phyloP scores from a whole-genome alignment of 2,888 invertebrate species.

The Cylloceria caligata region DNA sequence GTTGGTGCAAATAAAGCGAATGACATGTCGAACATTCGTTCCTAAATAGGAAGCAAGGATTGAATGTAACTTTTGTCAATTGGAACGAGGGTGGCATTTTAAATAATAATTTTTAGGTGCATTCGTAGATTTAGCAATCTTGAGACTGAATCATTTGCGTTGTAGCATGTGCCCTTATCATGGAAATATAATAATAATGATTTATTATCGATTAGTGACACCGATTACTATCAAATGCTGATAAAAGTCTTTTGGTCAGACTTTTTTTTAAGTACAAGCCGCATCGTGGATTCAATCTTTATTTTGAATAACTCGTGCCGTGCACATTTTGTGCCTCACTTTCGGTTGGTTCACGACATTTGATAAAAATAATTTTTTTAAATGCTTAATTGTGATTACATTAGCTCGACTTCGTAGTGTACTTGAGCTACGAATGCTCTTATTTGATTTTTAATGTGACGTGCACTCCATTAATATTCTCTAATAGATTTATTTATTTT shows the following conservation, averaged over 20 bases:
- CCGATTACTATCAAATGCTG: too few relatives aligned
- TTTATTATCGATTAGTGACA: background rate
- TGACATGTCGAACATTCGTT: conserved; percentile 7
- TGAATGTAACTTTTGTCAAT: background rate
- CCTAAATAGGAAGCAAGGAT: background rate
- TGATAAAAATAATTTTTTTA: too few relatives aligned
- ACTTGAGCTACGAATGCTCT: too few relatives aligned
- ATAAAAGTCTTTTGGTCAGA: too few relatives aligned
- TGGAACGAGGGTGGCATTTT: background rate
- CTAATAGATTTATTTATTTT: conserved; percentile 1
- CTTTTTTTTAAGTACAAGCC: too few relatives aligned
- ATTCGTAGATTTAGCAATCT: background rate
- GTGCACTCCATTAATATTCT: background rate
- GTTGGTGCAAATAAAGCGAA: conserved; percentile 1
- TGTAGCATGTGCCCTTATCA: background rate
- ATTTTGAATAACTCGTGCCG: too few relatives aligned
- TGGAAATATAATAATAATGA: background rate
- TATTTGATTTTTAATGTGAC: background rate
- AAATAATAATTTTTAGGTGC: background rate
- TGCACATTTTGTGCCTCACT: too few relatives aligned
- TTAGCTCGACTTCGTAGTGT: too few relatives aligned
- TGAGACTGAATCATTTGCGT: background rate
- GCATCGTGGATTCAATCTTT: too few relatives aligned
- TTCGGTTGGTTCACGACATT: too few relatives aligned
- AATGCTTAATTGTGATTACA: too few relatives aligned